Evolutionary conservation across 2,797 vertebrate genomes (phyloP).

Genomic region (Erethizon dorsatum): DNA sequence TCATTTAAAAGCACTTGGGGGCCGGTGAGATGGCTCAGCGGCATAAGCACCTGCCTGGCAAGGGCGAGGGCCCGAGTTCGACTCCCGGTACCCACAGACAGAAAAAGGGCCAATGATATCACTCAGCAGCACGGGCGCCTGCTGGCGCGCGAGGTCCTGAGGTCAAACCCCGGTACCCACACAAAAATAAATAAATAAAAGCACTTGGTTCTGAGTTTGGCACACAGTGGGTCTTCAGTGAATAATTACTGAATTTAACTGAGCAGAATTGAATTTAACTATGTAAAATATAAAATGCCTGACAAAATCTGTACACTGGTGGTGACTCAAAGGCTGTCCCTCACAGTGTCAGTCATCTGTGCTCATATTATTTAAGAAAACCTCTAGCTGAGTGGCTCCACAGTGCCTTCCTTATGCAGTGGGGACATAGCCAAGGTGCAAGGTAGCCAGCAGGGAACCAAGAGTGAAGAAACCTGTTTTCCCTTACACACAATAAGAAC

Average conservation of each 20-base stretch:
- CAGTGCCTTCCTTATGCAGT: background rate
- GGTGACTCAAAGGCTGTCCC: background rate
- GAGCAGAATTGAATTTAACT: background rate
- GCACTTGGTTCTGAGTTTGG: background rate
- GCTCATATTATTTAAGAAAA: background rate
- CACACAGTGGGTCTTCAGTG: background rate
- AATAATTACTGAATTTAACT: conserved; percentile 14
- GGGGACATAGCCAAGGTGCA: background rate
- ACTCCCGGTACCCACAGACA: no score
- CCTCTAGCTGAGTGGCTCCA: background rate
- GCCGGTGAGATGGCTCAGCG: no score
- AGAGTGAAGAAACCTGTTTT: background rate
- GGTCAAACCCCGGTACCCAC: no score
- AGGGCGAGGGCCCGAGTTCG: no score
- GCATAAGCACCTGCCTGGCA: no score
- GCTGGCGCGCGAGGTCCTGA: no score
- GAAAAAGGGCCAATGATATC: no score
- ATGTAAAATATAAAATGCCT: background rate
- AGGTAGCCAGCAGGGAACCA: background rate
- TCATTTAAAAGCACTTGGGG: background rate
- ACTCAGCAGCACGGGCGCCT: no score
- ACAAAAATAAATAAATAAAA: background rate
- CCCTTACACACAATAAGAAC: background rate
- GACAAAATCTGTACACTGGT: background rate
- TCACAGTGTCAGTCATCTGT: background rate